Evolutionary conservation across 1,140 invertebrate genomes (phyloP).

Genomic region (Bombus pyrosoma): DNA sequence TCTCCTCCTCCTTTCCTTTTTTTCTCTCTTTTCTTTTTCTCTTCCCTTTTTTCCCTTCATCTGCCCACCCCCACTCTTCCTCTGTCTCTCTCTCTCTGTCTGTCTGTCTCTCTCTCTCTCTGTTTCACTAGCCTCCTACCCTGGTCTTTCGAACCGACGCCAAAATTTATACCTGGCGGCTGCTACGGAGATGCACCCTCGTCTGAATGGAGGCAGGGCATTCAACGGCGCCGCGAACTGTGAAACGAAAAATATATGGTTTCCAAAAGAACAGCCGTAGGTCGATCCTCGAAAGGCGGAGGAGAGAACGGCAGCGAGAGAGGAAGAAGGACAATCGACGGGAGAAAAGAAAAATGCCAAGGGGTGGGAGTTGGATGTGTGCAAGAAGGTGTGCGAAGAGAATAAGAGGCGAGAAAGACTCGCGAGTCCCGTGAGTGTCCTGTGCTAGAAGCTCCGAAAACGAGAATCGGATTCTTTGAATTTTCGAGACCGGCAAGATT

Average conservation of each 20-base stretch:
- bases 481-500: constrained; percentile 71
- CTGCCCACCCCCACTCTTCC: constrained; percentile 10
- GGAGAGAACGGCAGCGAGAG: constrained; percentile 25
- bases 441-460: constrained; percentile 26
- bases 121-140: constrained; percentile 3
- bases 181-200: constrained; percentile 78
- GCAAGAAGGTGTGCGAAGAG: constrained; percentile 56
- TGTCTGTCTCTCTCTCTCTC: background rate
- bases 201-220: constrained; percentile 72
- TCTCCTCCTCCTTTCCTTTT: constrained; percentile 57
- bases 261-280: constrained; percentile 71
- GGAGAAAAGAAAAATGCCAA: constrained; percentile 57
- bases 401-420: constrained; percentile 41
- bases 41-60: constrained; percentile 4
- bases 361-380: constrained; percentile 5
- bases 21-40: constrained; percentile 41
- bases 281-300: constrained; percentile 58
- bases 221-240: constrained; percentile 74
- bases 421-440: background rate
- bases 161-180: constrained; percentile 82
- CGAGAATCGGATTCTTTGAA: constrained; percentile 72
- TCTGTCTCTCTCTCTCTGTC: background rate
- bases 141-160: constrained; percentile 65
- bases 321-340: constrained; percentile 35
- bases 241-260: constrained; percentile 82